Percentiles rank a stretch among this genome's conserved stretches.
Evolutionary conservation across 2,797 vertebrate genomes (phyloP).

Genomic region (Lepilemur septentrionalis): DNA sequence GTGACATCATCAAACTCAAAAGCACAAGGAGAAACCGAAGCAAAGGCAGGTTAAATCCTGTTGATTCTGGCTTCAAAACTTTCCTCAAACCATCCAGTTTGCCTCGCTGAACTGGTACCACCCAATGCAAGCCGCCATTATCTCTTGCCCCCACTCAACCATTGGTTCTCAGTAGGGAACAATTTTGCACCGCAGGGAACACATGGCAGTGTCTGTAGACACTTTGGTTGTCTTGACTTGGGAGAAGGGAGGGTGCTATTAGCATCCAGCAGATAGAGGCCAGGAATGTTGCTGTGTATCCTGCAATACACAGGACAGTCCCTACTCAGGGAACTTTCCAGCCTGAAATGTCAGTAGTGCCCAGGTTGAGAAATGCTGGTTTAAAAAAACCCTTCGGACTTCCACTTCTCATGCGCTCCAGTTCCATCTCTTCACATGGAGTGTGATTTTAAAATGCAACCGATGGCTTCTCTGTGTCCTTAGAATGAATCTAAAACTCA

Average conservation of each 20-base stretch:
- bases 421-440: neutral
- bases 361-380: accelerated
- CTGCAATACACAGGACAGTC: no score
- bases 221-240: neutral
- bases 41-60: neutral
- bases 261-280: neutral
- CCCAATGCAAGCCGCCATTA: neutral
- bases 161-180: neutral
- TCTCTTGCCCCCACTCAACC: neutral
- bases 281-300: neutral
- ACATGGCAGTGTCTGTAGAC: neutral
- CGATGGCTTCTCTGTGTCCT: neutral
- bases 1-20: neutral
- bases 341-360: neutral
- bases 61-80: neutral
- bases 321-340: neutral
- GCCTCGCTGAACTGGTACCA: neutral
- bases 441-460: neutral
- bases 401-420: neutral
- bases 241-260: neutral
- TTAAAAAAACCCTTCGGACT: neutral
- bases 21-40: neutral
- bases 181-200: neutral
- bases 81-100: neutral
- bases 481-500: neutral